Conservation (phyloP, 1,140 invertebrate genomes). For the Bombus sylvicola region DNA sequence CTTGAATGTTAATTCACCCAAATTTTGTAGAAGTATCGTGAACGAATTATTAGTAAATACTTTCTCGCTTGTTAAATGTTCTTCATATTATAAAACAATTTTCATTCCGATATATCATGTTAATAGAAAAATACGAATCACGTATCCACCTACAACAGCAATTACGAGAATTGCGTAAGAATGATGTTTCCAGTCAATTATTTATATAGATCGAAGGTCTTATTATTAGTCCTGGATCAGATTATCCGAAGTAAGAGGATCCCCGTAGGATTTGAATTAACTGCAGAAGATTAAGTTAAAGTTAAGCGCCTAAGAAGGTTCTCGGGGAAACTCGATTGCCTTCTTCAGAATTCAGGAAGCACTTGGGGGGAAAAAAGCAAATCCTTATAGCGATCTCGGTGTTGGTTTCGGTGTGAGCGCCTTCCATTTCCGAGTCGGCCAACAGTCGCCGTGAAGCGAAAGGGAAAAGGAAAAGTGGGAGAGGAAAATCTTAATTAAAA, state of each 20-base stretch:
- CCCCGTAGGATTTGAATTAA: slow-evolving; percentile 49
- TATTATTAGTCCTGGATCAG: not conserved
- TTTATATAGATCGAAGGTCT: slow-evolving; percentile 4
- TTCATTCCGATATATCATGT: too few species aligned
- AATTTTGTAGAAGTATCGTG: too few species aligned
- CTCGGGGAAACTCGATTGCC: slow-evolving; percentile 26
- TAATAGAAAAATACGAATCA: too few species aligned
- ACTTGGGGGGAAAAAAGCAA: slow-evolving; percentile 48
- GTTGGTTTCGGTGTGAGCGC: slow-evolving; percentile 35
- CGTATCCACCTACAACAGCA: too few species aligned
- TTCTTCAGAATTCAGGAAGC: slow-evolving; percentile 51
- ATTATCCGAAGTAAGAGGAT: slow-evolving; percentile 33
- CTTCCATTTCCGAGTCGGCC: slow-evolving; percentile 12
- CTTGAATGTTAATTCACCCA: too few species aligned
- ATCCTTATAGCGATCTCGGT: slow-evolving; percentile 34
- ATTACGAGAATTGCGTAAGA: too few species aligned
- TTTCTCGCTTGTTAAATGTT: too few species aligned
- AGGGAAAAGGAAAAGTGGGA: slow-evolving; percentile 30
- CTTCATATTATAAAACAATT: too few species aligned
- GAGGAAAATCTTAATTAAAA: slow-evolving; percentile 58
- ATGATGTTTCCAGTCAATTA: not conserved
- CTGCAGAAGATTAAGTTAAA: slow-evolving; percentile 55
- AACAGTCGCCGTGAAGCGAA: not conserved
- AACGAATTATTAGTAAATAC: too few species aligned
- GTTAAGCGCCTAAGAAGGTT: slow-evolving; percentile 31